Evolutionary conservation across 2,888 invertebrate species (phyloP).

Genomic region (Drosophila ezoana): DNA sequence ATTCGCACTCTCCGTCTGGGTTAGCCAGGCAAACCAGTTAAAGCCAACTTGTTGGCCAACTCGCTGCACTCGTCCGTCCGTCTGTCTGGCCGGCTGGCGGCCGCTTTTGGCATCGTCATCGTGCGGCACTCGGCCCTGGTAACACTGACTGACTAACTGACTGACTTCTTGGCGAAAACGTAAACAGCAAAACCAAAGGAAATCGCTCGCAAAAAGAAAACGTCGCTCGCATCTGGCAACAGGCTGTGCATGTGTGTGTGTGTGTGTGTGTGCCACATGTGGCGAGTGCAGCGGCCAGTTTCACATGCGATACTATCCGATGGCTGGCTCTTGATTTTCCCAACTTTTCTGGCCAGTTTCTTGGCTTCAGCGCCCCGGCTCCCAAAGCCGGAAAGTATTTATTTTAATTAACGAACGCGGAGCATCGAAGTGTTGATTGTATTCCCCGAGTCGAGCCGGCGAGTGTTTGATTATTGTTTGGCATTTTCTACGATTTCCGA

Average conservation of each 20-base stretch:
- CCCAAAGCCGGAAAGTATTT: constrained; percentile 74
- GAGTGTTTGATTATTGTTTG: constrained; percentile 31
- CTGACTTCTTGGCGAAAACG: constrained; percentile 65
- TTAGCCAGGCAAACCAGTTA: constrained; percentile 56
- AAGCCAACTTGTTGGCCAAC: constrained; percentile 61
- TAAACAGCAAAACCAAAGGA: constrained; percentile 54
- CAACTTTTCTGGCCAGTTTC: constrained; percentile 51
- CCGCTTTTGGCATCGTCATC: constrained; percentile 73
- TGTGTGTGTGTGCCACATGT: constrained; percentile 59
- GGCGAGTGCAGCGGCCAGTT: constrained; percentile 53
- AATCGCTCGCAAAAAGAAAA: constrained; percentile 61
- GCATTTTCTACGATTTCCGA: constrained; percentile 67
- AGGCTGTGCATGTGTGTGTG: constrained; percentile 5
- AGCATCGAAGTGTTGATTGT: constrained; percentile 55
- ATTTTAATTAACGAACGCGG: constrained; percentile 71
- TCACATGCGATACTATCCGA: constrained; percentile 60
- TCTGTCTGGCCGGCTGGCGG: constrained; percentile 9
- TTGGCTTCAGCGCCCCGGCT: constrained; percentile 32
- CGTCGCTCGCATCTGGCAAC: constrained; percentile 33
- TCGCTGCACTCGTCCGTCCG: constrained; percentile 18
- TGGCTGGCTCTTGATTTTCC: constrained; percentile 38
- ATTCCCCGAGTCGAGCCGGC: constrained; percentile 6
- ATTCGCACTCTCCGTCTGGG: constrained; percentile 20
- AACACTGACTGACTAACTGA: constrained; percentile 67
- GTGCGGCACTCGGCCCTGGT: constrained; percentile 51